Percentiles rank a stretch among this genome's conserved stretches.
These are phyloP conservation scores for Pentamera pediparva DNA, from an alignment of 53 echinoderm and acorn worm genomes.

Conservation along the genomic window DNA sequence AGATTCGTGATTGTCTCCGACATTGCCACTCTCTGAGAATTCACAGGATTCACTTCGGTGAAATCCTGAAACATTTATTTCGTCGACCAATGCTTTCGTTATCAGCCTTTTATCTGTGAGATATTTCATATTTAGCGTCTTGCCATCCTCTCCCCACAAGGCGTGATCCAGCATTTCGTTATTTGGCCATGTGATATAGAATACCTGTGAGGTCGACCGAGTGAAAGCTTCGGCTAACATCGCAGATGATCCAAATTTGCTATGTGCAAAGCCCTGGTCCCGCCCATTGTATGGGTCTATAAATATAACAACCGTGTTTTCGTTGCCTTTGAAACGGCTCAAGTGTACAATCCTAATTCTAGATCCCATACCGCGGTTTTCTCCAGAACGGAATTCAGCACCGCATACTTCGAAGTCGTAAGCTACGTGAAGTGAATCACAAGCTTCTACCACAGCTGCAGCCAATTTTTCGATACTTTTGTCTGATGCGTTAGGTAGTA, in stretches of 20 bases:
- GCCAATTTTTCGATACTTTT: neutral
- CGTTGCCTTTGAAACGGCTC: constrained; percentile 24
- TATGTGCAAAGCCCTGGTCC: constrained; percentile 3
- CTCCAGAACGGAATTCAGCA: neutral
- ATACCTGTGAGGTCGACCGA: neutral
- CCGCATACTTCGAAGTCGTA: constrained; percentile 7
- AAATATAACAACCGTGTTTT: constrained; percentile 11
- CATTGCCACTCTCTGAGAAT: too few relatives aligned
- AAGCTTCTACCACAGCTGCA: neutral
- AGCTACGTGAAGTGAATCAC: neutral
- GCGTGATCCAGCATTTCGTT: neutral
- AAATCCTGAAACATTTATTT: too few relatives aligned
- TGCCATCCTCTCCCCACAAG: too few relatives aligned
- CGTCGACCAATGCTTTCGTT: too few relatives aligned
- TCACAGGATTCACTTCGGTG: too few relatives aligned
- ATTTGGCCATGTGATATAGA: constrained; percentile 18
- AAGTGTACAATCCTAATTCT: neutral
- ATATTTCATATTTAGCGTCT: neutral
- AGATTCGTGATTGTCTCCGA: too few relatives aligned
- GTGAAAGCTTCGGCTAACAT: neutral
- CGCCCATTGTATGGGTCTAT: constrained; percentile 14
- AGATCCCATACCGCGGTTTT: neutral
- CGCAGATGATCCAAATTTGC: too few relatives aligned
- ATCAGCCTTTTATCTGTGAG: neutral
- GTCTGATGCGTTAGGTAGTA: neutral